These are phyloP conservation scores for Polia nebulosa DNA, from an alignment of 2,888 invertebrate species.

Conservation along the genomic window DNA sequence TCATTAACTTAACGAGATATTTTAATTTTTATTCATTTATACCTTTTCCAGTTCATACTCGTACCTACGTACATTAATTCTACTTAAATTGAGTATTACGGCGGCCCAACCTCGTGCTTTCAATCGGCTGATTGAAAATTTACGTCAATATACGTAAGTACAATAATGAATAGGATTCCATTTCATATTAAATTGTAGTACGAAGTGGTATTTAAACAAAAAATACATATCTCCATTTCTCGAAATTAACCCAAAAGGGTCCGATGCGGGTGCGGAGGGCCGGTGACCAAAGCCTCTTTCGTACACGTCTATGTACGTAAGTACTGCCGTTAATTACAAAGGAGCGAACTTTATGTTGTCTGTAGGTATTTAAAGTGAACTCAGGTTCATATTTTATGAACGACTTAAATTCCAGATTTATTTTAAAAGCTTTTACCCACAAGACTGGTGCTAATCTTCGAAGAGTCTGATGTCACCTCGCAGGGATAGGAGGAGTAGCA, in stretches of 20 bases:
- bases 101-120: conserved; percentile 1
- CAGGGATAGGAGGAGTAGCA: neutral
- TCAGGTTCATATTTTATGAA: conserved; percentile 44
- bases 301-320: conserved; percentile 47
- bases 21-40: conserved; percentile 8
- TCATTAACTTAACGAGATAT: conserved; percentile 14
- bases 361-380: conserved; percentile 41
- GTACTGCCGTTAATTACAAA: conserved; percentile 58
- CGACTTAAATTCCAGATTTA: conserved; percentile 19
- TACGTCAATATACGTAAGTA: conserved; percentile 11
- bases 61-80: conserved; percentile 5
- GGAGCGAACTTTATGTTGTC: conserved; percentile 49
- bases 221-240: conserved; percentile 50
- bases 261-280: conserved; percentile 58
- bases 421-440: neutral
- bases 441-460: neutral
- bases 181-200: conserved; percentile 25
- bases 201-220: conserved; percentile 42
- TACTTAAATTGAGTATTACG: conserved; percentile 26
- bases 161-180: conserved; percentile 23
- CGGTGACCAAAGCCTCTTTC: conserved; percentile 52
- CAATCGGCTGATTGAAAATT: conserved; percentile 38
- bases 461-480: neutral
- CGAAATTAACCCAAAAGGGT: conserved; percentile 55
- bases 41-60: neutral